Conservation (phyloP, 1,140 invertebrate genomes). For the Tenebrio molitor region DNA sequence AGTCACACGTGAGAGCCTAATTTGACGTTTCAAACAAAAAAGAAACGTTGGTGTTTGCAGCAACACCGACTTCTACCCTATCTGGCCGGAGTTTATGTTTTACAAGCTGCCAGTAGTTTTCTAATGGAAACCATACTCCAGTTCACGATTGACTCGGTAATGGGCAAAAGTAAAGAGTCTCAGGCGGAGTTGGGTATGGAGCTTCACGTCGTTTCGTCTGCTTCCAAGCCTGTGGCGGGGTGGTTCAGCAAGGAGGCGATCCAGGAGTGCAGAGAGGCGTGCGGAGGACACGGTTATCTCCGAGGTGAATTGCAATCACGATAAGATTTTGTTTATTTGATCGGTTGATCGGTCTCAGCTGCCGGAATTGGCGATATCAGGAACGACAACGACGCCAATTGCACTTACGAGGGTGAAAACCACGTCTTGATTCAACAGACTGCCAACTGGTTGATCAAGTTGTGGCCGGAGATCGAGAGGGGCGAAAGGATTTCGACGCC, state of each 20-base stretch:
- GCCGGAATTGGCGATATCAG: slow-evolving; percentile 86
- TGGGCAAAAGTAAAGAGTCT: slow-evolving; percentile 56
- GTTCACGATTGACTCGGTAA: slow-evolving; percentile 60
- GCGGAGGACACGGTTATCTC: slow-evolving; percentile 87
- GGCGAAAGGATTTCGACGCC: slow-evolving; percentile 70
- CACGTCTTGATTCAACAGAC: slow-evolving; percentile 96
- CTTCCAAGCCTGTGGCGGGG: slow-evolving; percentile 86
- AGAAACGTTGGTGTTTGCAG: slow-evolving; percentile 66
- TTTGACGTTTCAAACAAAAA: slow-evolving; percentile 45
- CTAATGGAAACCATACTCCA: slow-evolving; percentile 60
- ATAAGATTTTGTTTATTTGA: slow-evolving; percentile 56
- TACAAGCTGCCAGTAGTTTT: slow-evolving; percentile 79
- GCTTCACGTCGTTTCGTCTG: slow-evolving; percentile 92
- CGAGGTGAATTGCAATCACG: slow-evolving; percentile 75
- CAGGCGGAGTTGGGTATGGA: slow-evolving; percentile 72
- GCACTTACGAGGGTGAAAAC: slow-evolving; percentile 97
- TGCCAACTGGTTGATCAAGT: slow-evolving; percentile 87
- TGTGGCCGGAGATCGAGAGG: slow-evolving; percentile 71
- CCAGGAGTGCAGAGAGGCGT: slow-evolving; percentile 92
- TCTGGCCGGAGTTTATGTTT: slow-evolving; percentile 84
- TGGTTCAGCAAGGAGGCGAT: slow-evolving; percentile 89
- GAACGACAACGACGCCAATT: slow-evolving; percentile 91
- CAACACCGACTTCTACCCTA: slow-evolving; percentile 94
- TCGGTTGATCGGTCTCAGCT: slow-evolving; percentile 67
- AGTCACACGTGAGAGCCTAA: slow-evolving; percentile 84